Percentiles rank a stretch among this genome's conserved stretches.
phyloP scores from a whole-genome alignment of 2,113 vertebrate genomes.

The Prolemur simus region DNA sequence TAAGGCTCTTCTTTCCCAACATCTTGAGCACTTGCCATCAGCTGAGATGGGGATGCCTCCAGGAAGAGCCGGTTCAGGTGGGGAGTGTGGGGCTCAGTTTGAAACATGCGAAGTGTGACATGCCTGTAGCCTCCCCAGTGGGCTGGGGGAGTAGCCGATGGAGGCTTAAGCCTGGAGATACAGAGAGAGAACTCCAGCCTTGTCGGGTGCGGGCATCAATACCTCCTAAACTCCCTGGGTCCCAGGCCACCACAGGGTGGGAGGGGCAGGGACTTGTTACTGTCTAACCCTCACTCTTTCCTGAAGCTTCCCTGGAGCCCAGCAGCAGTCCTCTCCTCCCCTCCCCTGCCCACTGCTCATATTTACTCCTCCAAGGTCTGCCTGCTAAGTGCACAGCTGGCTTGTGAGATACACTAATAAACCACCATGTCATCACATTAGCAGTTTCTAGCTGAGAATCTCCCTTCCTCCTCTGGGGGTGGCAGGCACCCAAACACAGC shows the following conservation, averaged over 20 bases:
- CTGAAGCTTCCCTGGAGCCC: not conserved
- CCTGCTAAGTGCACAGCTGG: not conserved
- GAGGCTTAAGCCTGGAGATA: not conserved
- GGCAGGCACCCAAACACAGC: not conserved
- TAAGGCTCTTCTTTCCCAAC: no score
- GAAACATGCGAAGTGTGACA: not conserved
- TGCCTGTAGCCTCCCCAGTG: fast-evolving
- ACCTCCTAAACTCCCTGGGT: not conserved
- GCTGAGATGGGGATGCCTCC: fast-evolving
- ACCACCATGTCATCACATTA: not conserved
- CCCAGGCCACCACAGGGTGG: not conserved
- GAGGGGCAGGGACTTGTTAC: not conserved
- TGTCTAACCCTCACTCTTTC: not conserved
- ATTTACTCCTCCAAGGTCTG: not conserved
- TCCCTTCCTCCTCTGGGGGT: not conserved
- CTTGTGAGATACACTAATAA: not conserved
- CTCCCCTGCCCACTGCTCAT: not conserved
- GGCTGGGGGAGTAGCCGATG: not conserved
- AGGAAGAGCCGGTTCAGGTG: not conserved
- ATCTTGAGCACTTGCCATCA: not conserved
- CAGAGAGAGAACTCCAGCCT: not conserved
- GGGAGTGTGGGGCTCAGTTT: not conserved
- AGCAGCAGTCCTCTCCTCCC: fast-evolving
- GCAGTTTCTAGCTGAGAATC: not conserved
- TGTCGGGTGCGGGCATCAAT: fast-evolving